phyloP scores from a whole-genome alignment of 2,797 vertebrate species.

The Gadopsis bispinosus region DNA sequence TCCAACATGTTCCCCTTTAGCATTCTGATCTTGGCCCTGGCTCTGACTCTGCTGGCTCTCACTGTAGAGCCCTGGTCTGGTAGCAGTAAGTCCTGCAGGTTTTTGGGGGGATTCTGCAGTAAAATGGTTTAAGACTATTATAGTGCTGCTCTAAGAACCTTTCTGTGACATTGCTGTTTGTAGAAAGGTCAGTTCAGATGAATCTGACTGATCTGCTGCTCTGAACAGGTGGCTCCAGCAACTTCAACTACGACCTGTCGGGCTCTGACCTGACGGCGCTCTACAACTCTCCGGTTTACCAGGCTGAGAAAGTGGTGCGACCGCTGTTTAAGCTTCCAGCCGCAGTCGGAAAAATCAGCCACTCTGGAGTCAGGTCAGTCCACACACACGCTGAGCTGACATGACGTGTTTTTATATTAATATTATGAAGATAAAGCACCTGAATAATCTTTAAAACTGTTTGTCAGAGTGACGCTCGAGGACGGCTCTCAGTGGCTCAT shows the following conservation, averaged over 20 bases:
- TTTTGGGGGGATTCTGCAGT: too few species aligned
- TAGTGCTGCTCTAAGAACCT: too few species aligned
- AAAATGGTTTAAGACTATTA: too few species aligned
- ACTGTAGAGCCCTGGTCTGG: slow-evolving; percentile 51
- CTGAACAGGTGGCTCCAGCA: slow-evolving; percentile 4
- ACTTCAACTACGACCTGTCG: slow-evolving; percentile 40
- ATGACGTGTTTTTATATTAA: not conserved
- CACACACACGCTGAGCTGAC: not conserved
- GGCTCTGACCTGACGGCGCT: slow-evolving; percentile 53
- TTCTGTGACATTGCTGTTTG: not conserved
- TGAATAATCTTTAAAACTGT: not conserved
- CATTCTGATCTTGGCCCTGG: slow-evolving; percentile 33
- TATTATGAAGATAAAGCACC: too few species aligned
- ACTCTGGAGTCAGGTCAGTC: slow-evolving; percentile 61
- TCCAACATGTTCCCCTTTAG: slow-evolving; percentile 44
- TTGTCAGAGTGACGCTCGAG: slow-evolving; percentile 68
- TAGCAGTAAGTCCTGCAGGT: slow-evolving; percentile 7
- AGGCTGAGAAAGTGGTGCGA: slow-evolving; percentile 64
- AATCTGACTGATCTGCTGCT: too few species aligned
- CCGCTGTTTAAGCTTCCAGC: not conserved
- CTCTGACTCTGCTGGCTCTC: slow-evolving; percentile 37
- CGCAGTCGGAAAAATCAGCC: rapidly evolving
- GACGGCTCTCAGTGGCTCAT: slow-evolving; percentile 68
- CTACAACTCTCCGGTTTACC: slow-evolving; percentile 66
- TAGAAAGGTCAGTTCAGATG: too few species aligned